Evolutionary conservation across 92 coral and sea anemone genomes (phyloP).

Genomic region (Epizoanthus fatuus): DNA sequence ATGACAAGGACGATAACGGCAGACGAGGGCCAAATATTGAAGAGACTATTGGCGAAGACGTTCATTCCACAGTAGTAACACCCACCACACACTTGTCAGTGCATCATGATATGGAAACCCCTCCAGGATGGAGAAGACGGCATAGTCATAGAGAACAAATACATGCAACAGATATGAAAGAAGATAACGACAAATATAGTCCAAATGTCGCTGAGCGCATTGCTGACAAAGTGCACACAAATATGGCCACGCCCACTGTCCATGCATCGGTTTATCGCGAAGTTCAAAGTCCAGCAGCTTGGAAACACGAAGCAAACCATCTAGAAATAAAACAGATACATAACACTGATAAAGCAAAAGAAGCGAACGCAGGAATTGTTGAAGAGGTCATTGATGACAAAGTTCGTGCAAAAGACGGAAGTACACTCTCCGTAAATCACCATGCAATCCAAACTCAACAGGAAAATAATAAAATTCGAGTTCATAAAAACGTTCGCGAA

Average conservation of each 20-base stretch:
- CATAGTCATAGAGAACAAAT: not conserved
- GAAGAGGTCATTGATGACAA: slow-evolving; percentile 37
- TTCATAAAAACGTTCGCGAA: not conserved
- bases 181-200: not conserved
- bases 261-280: not conserved
- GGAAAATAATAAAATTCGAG: not conserved
- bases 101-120: slow-evolving; percentile 26
- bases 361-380: not conserved
- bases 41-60: slow-evolving; percentile 7
- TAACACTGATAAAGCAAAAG: not conserved
- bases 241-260: not conserved
- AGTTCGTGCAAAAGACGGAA: not conserved
- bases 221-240: not conserved
- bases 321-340: not conserved
- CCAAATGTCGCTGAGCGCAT: not conserved
- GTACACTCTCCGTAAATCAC: not conserved
- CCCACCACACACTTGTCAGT: slow-evolving; percentile 30
- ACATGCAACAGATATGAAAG: not conserved
- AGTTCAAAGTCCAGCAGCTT: not conserved
- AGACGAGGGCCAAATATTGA: not conserved
- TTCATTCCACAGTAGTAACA: slow-evolving; percentile 19
- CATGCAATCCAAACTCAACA: not conserved
- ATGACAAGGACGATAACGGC: not conserved
- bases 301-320: not conserved
- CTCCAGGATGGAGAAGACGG: not conserved